Evolutionary conservation across 1,140 invertebrate genomes (phyloP).

Genomic region (Hypothenemus hampei): DNA sequence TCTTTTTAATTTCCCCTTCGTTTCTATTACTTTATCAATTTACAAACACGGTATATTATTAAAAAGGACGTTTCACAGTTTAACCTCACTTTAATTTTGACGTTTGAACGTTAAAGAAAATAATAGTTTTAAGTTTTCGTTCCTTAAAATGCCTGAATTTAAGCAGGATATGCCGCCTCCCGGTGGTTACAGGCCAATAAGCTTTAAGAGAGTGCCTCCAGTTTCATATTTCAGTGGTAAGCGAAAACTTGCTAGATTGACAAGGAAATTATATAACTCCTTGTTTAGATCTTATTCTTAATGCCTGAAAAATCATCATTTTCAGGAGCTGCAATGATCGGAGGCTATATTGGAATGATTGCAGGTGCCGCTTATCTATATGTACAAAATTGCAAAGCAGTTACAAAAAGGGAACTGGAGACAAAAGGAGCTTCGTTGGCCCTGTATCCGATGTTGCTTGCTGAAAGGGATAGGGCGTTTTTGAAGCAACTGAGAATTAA

Average conservation of each 20-base stretch:
- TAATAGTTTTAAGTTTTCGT: too few relatives aligned
- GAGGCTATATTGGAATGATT: slow-evolving; percentile 57
- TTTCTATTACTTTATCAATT: too few relatives aligned
- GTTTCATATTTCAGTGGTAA: slow-evolving; percentile 64
- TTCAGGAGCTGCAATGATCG: slow-evolving; percentile 56
- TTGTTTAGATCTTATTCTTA: too few relatives aligned
- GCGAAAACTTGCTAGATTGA: neutral
- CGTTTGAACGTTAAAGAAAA: too few relatives aligned
- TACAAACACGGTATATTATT: too few relatives aligned
- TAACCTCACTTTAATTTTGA: too few relatives aligned
- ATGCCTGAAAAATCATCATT: neutral
- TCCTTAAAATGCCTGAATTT: slow-evolving; percentile 33
- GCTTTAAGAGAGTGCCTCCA: slow-evolving; percentile 65
- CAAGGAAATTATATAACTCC: neutral
- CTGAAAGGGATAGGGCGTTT: slow-evolving; percentile 76
- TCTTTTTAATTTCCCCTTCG: neutral
- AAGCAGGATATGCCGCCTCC: slow-evolving; percentile 82
- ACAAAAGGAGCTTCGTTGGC: slow-evolving; percentile 68
- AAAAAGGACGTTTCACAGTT: too few relatives aligned
- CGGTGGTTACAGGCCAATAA: slow-evolving; percentile 74
- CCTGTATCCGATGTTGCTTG: slow-evolving; percentile 67
- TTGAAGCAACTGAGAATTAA: slow-evolving; percentile 76
- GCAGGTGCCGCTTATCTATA: slow-evolving; percentile 55
- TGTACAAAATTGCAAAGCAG: slow-evolving; percentile 50
- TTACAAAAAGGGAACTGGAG: slow-evolving; percentile 60